Evolutionary conservation across 1,140 invertebrate species (phyloP).

Genomic region (Oncopeltus fasciatus): DNA sequence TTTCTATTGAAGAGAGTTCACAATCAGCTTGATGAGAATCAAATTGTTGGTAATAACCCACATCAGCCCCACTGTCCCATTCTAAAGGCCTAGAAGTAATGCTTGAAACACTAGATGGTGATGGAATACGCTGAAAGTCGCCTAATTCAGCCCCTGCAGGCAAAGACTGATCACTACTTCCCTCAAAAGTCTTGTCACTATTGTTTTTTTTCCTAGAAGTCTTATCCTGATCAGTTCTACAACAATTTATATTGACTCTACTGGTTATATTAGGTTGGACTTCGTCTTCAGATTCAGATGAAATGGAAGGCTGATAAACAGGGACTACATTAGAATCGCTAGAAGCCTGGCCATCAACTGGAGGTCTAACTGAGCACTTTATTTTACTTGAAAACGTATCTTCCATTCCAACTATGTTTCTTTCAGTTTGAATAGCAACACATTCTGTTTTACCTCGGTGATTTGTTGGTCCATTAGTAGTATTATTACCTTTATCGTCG

Average conservation of each 20-base stretch:
- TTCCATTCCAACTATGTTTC: conserved; percentile 2
- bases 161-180: not conserved
- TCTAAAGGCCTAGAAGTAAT: conserved; percentile 34
- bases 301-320: not conserved
- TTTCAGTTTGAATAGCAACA: not conserved
- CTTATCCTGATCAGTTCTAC: not conserved
- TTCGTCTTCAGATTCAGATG: conserved; percentile 1
- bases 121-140: conserved; percentile 4
- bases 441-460: too few relatives aligned
- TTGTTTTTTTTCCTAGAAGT: conserved; percentile 10
- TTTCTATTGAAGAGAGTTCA: conserved; percentile 38
- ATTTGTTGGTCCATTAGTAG: too few relatives aligned
- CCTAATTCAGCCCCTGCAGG: not conserved
- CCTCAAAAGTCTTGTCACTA: conserved; percentile 4
- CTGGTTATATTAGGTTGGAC: not conserved
- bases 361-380: conserved; percentile 13
- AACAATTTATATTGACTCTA: not conserved
- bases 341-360: conserved; percentile 17
- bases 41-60: conserved; percentile 41
- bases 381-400: conserved; percentile 3
- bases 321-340: not conserved
- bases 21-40: not conserved
- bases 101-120: conserved; percentile 20
- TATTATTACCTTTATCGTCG: too few relatives aligned
- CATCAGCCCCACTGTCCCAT: conserved; percentile 63